These are phyloP conservation scores for Lithosia quadra DNA, from an alignment of 2,888 invertebrate genomes.

Conservation along the genomic window DNA sequence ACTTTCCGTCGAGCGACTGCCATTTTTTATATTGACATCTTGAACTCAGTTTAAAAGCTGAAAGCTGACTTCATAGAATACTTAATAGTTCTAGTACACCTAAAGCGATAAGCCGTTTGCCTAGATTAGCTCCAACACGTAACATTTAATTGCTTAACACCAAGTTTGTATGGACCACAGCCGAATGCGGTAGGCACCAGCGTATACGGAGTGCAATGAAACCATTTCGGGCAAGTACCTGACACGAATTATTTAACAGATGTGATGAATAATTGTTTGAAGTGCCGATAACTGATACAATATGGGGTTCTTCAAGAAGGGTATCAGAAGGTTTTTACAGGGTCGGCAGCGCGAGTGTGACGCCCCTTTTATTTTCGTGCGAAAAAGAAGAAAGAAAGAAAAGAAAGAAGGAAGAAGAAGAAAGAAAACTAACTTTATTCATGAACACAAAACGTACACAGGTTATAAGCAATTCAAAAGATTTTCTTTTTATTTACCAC, in stretches of 20 bases:
- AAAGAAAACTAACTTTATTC: no score
- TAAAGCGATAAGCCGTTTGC: constrained; percentile 2
- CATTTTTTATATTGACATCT: no score
- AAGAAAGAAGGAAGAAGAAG: no score
- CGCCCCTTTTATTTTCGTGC: no score
- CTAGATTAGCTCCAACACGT: background rate
- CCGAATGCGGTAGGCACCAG: background rate
- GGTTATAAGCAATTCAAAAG: no score
- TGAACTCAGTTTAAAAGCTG: background rate
- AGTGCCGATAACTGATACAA: background rate
- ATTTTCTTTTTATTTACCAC: no score
- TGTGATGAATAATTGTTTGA: background rate
- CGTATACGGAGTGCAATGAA: constrained; percentile 5
- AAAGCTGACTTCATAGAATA: constrained; percentile 7
- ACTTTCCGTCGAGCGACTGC: no score
- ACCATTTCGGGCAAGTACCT: constrained; percentile 11
- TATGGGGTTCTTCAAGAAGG: no score
- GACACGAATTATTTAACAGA: constrained; percentile 9
- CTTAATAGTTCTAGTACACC: background rate
- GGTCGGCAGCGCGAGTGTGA: no score
- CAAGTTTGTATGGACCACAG: background rate
- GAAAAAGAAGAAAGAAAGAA: no score
- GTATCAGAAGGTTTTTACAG: no score
- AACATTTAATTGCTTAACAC: constrained; percentile 1
- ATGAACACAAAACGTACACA: no score